Evolutionary conservation across 2,797 vertebrate species (phyloP).

Genomic region (Knipowitschia caucasica): DNA sequence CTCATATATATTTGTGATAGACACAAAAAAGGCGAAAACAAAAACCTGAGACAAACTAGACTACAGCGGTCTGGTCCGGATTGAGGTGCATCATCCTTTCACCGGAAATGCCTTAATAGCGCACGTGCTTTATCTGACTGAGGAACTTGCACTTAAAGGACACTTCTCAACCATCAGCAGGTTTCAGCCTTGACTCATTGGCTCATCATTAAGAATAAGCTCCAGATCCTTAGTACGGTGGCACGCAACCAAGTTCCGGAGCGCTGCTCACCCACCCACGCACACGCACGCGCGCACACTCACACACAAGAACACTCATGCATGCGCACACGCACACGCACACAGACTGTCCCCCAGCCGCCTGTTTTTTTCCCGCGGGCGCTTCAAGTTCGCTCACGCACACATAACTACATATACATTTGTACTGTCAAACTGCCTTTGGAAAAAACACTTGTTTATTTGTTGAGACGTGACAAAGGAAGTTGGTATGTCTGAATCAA

Average conservation of each 20-base stretch:
- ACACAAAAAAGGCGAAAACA: too few species aligned
- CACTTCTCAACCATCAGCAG: conserved; percentile 27
- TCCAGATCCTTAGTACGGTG: conserved; percentile 29
- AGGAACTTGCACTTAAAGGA: conserved; percentile 28
- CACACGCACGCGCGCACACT: neutral
- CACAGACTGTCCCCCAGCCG: conserved; percentile 15
- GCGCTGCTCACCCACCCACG: conserved; percentile 9
- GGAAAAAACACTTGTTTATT: conserved; percentile 20
- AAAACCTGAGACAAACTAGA: neutral
- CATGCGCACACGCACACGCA: conserved; percentile 3
- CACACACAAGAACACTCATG: too few species aligned
- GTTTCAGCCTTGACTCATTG: conserved; percentile 57
- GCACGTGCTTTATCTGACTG: conserved; percentile 10
- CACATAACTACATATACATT: conserved; percentile 12
- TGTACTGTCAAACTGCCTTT: conserved; percentile 3
- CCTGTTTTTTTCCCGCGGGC: conserved; percentile 22
- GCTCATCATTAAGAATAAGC: conserved; percentile 30
- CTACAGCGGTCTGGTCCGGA: neutral
- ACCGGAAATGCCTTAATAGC: conserved; percentile 7
- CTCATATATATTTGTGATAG: too few species aligned
- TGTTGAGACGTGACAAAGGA: conserved; percentile 10
- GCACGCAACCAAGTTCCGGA: conserved; percentile 46
- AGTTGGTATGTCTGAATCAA: conserved; percentile 15
- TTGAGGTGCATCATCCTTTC: neutral
- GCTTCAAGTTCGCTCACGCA: conserved; percentile 33